phyloP scores from a whole-genome alignment of 2,888 invertebrate genomes.

The Strigamia transsilvanica region DNA sequence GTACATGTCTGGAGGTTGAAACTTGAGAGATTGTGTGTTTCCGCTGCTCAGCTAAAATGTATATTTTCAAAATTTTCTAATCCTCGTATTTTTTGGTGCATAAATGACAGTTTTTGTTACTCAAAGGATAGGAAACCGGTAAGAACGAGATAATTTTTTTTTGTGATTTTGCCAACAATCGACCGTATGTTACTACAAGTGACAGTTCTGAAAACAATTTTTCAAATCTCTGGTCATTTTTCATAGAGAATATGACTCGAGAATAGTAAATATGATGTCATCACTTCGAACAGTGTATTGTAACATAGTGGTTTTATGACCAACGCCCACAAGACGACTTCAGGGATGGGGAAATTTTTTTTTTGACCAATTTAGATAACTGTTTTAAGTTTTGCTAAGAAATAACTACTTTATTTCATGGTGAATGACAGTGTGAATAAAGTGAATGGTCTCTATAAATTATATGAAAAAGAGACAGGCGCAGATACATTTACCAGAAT shows the following conservation, averaged over 20 bases:
- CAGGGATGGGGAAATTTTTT: neutral
- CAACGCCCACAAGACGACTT: neutral
- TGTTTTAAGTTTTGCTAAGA: neutral
- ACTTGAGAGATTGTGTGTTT: neutral
- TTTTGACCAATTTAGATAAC: neutral
- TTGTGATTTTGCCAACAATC: too few relatives aligned
- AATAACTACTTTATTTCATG: neutral
- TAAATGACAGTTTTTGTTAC: too few relatives aligned
- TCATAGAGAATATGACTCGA: neutral
- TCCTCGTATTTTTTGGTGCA: too few relatives aligned
- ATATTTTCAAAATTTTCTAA: too few relatives aligned
- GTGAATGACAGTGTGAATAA: conserved; percentile 19
- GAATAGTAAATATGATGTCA: neutral
- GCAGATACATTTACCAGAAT: neutral
- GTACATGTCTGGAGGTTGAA: neutral
- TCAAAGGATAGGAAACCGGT: too few relatives aligned
- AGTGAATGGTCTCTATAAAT: conserved; percentile 30
- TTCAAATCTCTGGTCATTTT: too few relatives aligned
- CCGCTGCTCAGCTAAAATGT: neutral
- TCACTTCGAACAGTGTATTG: neutral
- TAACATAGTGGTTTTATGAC: neutral
- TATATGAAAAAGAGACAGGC: conserved; percentile 3
- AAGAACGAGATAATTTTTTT: too few relatives aligned
- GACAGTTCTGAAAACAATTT: too few relatives aligned
- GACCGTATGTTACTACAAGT: too few relatives aligned